A percentile compares a stretch with the other conserved stretches of the same genome.
These are phyloP conservation scores for Tachysurus fulvidraco DNA, from an alignment of 2,113 vertebrate genomes.

Conservation along the genomic window DNA sequence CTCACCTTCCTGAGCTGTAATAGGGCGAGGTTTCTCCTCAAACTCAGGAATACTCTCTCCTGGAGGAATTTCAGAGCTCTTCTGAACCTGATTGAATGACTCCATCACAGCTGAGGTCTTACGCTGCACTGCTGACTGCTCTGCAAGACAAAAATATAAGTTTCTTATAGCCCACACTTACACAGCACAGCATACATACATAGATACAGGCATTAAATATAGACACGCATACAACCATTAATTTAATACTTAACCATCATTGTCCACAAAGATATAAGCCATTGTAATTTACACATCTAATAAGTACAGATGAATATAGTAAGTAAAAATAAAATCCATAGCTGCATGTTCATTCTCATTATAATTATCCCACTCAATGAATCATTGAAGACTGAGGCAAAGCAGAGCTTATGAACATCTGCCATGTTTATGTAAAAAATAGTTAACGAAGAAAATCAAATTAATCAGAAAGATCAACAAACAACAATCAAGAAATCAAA, in stretches of 20 bases:
- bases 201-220: background rate
- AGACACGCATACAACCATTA: background rate
- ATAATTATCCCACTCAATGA: constrained; percentile 32
- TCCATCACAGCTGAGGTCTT: constrained; percentile 64
- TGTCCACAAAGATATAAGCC: background rate
- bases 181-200: background rate
- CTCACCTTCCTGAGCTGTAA: constrained; percentile 61
- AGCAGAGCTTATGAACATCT: constrained; percentile 39
- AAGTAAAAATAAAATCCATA: background rate
- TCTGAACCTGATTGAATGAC: constrained; percentile 66
- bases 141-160: constrained; percentile 7
- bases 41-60: constrained; percentile 72
- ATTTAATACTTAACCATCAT: background rate
- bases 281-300: background rate
- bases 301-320: background rate
- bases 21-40: constrained; percentile 64
- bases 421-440: constrained; percentile 16
- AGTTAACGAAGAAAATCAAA: constrained; percentile 6
- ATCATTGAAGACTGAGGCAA: constrained; percentile 4
- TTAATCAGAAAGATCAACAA: background rate
- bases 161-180: background rate
- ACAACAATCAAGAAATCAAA: no score
- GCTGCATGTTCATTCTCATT: constrained; percentile 19
- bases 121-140: constrained; percentile 56
- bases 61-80: constrained; percentile 60